phyloP scores from a whole-genome alignment of 2,888 invertebrate species.

The Criorhina ranunculi region DNA sequence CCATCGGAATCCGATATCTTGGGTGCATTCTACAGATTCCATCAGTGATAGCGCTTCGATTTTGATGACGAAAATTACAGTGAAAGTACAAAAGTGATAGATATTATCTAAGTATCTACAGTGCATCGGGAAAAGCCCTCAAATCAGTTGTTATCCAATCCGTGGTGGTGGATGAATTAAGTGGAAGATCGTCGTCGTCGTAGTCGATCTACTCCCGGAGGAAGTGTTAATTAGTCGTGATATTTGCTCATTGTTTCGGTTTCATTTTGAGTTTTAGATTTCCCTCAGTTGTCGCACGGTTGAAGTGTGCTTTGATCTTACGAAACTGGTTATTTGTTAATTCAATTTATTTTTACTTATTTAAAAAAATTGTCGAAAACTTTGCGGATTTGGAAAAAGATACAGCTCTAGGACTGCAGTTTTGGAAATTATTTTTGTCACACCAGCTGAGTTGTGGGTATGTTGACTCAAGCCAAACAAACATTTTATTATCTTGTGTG shows the following conservation, averaged over 20 bases:
- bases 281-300: constrained; percentile 12
- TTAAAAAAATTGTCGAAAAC: constrained; percentile 14
- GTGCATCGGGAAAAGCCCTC: neutral
- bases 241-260: constrained; percentile 51
- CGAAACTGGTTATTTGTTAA: constrained; percentile 22
- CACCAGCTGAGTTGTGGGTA: no score
- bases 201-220: constrained; percentile 31
- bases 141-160: constrained; percentile 33
- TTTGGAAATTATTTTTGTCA: neutral
- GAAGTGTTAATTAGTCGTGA: constrained; percentile 72
- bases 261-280: constrained; percentile 14
- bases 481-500: no score
- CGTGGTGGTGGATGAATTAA: constrained; percentile 15
- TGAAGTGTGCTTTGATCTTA: constrained; percentile 20
- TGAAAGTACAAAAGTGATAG: constrained; percentile 31
- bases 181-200: constrained; percentile 48
- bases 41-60: neutral
- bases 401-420: neutral
- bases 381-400: constrained; percentile 5
- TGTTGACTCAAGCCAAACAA: no score
- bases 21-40: constrained; percentile 36
- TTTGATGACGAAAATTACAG: constrained; percentile 9
- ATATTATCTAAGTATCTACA: constrained; percentile 9
- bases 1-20: constrained; percentile 14
- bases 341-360: constrained; percentile 12